Percentiles rank a stretch among this genome's conserved stretches.
phyloP scores from a whole-genome alignment of 2,888 invertebrate genomes.

The Harpagoxenus sublaevis region DNA sequence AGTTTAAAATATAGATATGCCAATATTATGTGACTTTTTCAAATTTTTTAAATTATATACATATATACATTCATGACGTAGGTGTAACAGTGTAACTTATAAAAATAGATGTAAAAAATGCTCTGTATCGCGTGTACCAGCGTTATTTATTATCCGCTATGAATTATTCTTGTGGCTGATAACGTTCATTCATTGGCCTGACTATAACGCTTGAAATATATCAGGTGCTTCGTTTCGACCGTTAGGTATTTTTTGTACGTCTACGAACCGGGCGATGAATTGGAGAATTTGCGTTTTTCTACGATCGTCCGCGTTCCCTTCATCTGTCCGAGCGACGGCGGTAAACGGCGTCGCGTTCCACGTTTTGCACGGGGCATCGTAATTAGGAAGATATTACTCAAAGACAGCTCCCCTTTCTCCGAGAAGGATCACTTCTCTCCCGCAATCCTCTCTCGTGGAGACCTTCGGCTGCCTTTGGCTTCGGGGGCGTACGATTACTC shows the following conservation, averaged over 20 bases:
- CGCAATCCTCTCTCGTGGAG: constrained; percentile 10
- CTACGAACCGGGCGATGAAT: constrained; percentile 62
- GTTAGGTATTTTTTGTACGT: constrained; percentile 65
- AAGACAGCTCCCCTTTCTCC: constrained; percentile 65
- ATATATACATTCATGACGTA: not conserved
- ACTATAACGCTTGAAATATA: constrained; percentile 45
- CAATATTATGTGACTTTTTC: not conserved
- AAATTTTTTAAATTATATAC: not conserved
- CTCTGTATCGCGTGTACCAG: constrained; percentile 24
- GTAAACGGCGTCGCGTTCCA: constrained; percentile 62
- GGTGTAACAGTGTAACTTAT: not conserved
- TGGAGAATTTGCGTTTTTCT: constrained; percentile 64
- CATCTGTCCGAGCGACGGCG: constrained; percentile 15
- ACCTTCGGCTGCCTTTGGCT: constrained; percentile 43
- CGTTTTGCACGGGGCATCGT: constrained; percentile 74
- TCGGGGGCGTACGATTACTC: constrained; percentile 62
- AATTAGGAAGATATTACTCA: constrained; percentile 83
- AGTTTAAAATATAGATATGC: not conserved
- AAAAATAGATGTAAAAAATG: constrained; percentile 9
- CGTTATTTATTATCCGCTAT: constrained; percentile 22
- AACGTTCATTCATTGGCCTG: constrained; percentile 41
- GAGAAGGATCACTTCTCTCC: constrained; percentile 11
- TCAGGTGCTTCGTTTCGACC: constrained; percentile 56
- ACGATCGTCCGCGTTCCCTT: constrained; percentile 58
- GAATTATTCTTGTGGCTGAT: constrained; percentile 17